Percentiles rank a stretch among this genome's conserved stretches.
Conservation (phyloP, 2,113 vertebrate genomes). For the Spea bombifrons region DNA sequence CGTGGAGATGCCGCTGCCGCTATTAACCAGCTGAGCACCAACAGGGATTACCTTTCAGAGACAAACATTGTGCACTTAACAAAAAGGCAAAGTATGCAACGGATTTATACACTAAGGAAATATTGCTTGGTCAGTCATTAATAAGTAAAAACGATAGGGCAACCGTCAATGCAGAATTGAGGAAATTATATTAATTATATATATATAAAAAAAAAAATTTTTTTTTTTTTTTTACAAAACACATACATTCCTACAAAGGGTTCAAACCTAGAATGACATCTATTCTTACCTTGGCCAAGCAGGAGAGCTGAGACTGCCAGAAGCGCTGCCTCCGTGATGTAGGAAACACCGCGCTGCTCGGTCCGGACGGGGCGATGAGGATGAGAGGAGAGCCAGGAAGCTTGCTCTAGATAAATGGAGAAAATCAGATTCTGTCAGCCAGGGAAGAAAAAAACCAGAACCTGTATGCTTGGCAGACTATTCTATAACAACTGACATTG, state of each 20-base stretch:
- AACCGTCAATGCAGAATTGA: background rate
- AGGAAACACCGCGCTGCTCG: constrained; percentile 78
- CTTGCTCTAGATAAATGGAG: constrained; percentile 75
- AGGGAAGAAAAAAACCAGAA: background rate
- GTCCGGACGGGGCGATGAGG: constrained; percentile 87
- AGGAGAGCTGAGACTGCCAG: constrained; percentile 97
- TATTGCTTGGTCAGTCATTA: background rate
- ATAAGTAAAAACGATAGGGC: background rate
- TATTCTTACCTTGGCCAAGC: constrained; percentile 84
- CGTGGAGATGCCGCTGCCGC: constrained; percentile 78
- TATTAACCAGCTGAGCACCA: constrained; percentile 76
- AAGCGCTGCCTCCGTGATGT: constrained; percentile 90
- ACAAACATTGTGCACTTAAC: background rate
- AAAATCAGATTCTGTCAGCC: accelerated
- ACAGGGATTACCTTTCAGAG: constrained; percentile 84
- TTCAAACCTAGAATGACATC: too few relatives aligned
- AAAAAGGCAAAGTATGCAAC: background rate
- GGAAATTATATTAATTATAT: too few relatives aligned
- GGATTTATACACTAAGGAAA: background rate
- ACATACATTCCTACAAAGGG: too few relatives aligned
- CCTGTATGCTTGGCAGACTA: background rate
- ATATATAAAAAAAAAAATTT: too few relatives aligned
- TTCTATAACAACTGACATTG: constrained; percentile 61
- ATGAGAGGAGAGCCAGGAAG: constrained; percentile 93
- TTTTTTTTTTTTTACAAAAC: too few relatives aligned